Base-by-base conservation (phyloP, 2,888 invertebrate species). In the Saturnia japonica region DNA sequence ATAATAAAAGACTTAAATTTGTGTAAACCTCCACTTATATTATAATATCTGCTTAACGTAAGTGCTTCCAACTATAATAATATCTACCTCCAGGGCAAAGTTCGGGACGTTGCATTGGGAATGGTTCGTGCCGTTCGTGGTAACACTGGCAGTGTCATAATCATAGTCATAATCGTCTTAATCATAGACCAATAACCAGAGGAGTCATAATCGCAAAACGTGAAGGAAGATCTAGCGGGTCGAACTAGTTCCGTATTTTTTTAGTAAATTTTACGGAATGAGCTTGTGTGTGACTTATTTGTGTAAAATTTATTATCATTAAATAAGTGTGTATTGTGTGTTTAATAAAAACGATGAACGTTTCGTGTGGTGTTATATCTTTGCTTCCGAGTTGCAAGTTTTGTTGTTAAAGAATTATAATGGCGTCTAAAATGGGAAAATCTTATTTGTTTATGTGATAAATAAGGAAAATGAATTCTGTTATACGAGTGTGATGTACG, bases 201-300 rank as follows among this genome's bases (percentile, higher is more conserved):
- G n/a, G n/a, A n/a, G n/a, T n/a, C n/a, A n/a, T n/a, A n/a, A n/a
- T n/a, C n/a, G n/a, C n/a, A n/a, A n/a, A n/a, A n/a, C n/a, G n/a
- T n/a, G n/a, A 57, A 40, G 62, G 80, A 78, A 78, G 78, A 78
- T 73, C 72, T 88, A 87, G 87, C 88, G 87, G 87, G 85, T 82
- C 80, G 81, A 75, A 78, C 77, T 78, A 71, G 75, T 80, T 82
- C 84, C 79, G 42, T 62, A 80, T 83, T 82, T 85, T 83, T 82
- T 85, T 85, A 80, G 80, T 72, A n/a, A n/a, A n/a, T n/a, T 84
- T 80, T 76, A 81, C 78, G 74, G 75, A 74, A 82, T 83, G 88
- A 91, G 89, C 87, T 90, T 91, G 82, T 83, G 75, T 73, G 86
- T 88, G 87, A 87, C 84, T 86, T 87, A 87, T 84, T 87, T 86